Base-by-base conservation (phyloP, 92 coral and sea anemone genomes). In the Epizoanthus fatuus region DNA sequence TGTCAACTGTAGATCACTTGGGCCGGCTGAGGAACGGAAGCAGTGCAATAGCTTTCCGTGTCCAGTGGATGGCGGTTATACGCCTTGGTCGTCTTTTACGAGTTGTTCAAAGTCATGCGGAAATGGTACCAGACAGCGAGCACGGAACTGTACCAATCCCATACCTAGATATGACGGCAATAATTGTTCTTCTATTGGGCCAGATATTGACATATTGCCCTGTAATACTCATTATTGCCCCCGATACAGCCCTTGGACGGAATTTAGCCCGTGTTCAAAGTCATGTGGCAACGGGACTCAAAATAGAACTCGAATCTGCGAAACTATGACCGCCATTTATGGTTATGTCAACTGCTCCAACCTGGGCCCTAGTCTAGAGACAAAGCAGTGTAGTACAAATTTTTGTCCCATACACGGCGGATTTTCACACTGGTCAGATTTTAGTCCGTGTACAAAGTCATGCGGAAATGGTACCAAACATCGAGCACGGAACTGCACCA, bases 21-120 rank as follows among this genome's bases (percentile, higher is more conserved):
- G 98, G 58, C 39, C 75, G 19, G 16, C 60, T 40, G 35, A 4
- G 53, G 94, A 96, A 22, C 83, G 40, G 39, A 81, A 79, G 38
- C 17, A 16, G 5, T 96, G 98, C 58, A 96, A 92, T 54, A 80
- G 49, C 15, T 90, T 89, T 35, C 93, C 92, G 35, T 96, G 98
- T 75, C 95, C 98, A 38, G 75, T 96, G 47, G 38, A 96, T 84
- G 99, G 99, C 20, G 96, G 93, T 9, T 96, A 91, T 72, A 84
- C 93, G 2, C 44, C 54, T 19, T 96, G 98, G 98, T 85, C 93
- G 14, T 11, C 56, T 14, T 96, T 85, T 76, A 79, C 87, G 44
- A 49, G 19, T 17, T 96, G 98, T 74, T 83, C 98, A 37, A 88
- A 80, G 73, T 80, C 93, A 0, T 96, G 98, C 55, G 98, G 94